Base-by-base conservation (phyloP, 1,140 invertebrate species). In the Bombus pyrosoma region DNA sequence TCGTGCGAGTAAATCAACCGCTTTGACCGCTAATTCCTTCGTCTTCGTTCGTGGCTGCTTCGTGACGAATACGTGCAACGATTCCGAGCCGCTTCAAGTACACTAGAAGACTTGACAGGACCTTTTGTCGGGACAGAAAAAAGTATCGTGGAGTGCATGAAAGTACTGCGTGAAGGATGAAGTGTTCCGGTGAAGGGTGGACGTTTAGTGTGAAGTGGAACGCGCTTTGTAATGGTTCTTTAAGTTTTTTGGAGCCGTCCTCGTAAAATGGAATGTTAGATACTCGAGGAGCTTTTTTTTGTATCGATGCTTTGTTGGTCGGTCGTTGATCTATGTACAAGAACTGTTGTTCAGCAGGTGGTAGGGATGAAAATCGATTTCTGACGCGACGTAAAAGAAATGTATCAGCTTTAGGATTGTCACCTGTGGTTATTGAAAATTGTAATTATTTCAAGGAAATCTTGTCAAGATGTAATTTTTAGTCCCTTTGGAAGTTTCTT, bases 1-100 rank as follows among this genome's bases (percentile, higher is more conserved):
- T 81, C 64, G 47, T 34, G 83, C 32, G 87, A 88, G 81, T 88
- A 82, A 89, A 89, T 89, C 79, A 86, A 75, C 72, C 57, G 78
- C 73, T 85, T 66, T 68, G 71, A 66, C 87, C 59, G 73, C 34
- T 89, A 78, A 88, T 87, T 68, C 64, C 32, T 72, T 71, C 64
- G 34, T 74, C 39, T 22, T 71, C 34, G 66, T 22, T 37, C 2
- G 34, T 15, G 10, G 69, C 39, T 37, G 71, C 28, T 32, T 41
- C 28, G 71, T 73, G 39, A 73, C 39, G n/a, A 22, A 32, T 73
- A 73, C 71, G 28, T n/a, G 71, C 71, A 43, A 43, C 71, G 71
- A 73, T 73, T 41, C 41, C 15, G 71, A 18, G 39, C 28, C 12
- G 25, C 37, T 41, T 69, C 68, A 25, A 69, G 68, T 12, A 5